Conservation (phyloP, 1,140 invertebrate genomes). For the Musca domestica region DNA sequence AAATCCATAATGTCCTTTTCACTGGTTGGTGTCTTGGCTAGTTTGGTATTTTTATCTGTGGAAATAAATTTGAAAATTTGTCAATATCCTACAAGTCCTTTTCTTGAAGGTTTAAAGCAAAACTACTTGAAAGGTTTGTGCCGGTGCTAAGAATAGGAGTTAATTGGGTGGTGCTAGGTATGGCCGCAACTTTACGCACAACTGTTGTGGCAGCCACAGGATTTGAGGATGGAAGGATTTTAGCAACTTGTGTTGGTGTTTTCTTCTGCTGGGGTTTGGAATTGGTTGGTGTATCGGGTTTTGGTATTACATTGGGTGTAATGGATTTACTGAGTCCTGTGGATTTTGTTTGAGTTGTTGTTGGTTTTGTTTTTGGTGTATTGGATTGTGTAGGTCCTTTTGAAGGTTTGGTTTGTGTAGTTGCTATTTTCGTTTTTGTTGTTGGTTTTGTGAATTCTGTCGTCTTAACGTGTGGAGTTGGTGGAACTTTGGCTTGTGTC, state of each 20-base stretch:
- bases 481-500: no score
- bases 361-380: neutral
- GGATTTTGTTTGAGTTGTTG: neutral
- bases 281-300: neutral
- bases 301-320: neutral
- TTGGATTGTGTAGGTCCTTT: neutral
- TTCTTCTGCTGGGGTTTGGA: neutral
- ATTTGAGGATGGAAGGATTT: neutral
- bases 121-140: neutral
- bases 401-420: neutral
- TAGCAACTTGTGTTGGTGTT: no score
- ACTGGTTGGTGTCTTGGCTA: constrained; percentile 20
- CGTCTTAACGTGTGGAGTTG: no score
- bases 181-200: neutral
- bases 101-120: neutral
- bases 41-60: neutral
- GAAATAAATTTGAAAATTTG: neutral
- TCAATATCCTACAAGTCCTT: neutral
- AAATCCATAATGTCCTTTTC: constrained; percentile 6
- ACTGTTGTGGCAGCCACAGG: neutral
- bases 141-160: neutral
- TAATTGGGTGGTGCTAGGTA: neutral
- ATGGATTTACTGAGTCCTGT: neutral
- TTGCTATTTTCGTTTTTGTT: neutral
- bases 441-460: neutral